These are phyloP conservation scores for Erythrolamprus reginae DNA, from an alignment of 2,113 vertebrate species.

Conservation along the genomic window DNA sequence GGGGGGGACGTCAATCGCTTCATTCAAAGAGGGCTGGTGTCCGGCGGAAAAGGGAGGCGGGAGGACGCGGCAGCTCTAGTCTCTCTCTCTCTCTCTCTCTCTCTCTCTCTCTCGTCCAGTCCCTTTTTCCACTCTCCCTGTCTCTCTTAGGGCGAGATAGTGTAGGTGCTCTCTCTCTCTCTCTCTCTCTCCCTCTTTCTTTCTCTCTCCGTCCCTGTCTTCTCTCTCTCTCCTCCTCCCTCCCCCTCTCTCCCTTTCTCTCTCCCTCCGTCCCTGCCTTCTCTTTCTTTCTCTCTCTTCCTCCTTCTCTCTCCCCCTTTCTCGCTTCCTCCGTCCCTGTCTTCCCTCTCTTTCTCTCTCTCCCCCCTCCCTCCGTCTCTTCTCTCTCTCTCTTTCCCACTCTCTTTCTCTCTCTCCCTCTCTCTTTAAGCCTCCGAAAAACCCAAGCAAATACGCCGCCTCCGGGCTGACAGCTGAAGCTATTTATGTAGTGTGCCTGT, in stretches of 20 bases:
- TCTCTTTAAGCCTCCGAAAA: neutral
- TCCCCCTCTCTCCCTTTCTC: neutral
- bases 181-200: no score
- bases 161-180: no score
- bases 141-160: no score
- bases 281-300: neutral
- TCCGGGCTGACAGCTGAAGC: constrained; percentile 42
- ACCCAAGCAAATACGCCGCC: constrained; percentile 32
- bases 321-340: no score
- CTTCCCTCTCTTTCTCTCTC: no score
- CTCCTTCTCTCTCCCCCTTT: constrained; percentile 1
- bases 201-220: no score
- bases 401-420: neutral
- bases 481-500: no score
- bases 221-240: no score
- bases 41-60: constrained; percentile 13
- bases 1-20: constrained; percentile 45
- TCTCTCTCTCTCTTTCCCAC: neutral
- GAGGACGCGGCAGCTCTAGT: constrained; percentile 45
- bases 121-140: no score
- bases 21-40: constrained; percentile 52
- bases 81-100: neutral
- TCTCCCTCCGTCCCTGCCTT: no score
- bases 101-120: no score
- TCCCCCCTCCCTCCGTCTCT: neutral